Evolutionary conservation across 2,797 vertebrate genomes (phyloP), one percentile per base, ranked within the genome.

Genomic region (Acropternis orthonyx): DNA sequence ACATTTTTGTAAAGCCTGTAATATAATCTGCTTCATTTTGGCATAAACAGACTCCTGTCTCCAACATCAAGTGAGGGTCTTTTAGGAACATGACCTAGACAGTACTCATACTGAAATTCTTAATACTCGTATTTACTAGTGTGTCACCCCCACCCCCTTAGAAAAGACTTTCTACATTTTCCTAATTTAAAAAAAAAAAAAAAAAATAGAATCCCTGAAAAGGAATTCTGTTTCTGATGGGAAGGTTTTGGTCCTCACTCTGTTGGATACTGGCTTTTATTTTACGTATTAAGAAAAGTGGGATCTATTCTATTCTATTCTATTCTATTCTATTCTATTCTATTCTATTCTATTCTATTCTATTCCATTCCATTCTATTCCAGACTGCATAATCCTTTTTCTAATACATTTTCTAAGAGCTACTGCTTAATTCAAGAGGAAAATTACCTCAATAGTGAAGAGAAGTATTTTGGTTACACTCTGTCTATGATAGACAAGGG

Each of bases 351-450:
- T 11, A 20, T n/a, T 62, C 14, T 4, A 27, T 46, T 58, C 54
- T 3, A 32, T 43, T 28, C 58, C 8, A 13, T 61, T 61, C 36
- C 7, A 5, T 30, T 44, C 51, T 19, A 7, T 15, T 34, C 43
- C 46, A 48, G 27, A 9, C 2, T 13, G 51, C 14, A 27, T 68
- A 30, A 69, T 27, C 1, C 36, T 77, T n/a, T 61, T 65, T 22
- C 30, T 34, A 61, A n/a, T 32, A 11, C 0, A 6, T 46, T 19
- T 86, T 80, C 17, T 18, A 43, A 8, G 1, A 0, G 0, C 1
- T 79, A 21, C 13, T 49, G 18, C 8, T 68, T 52, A 80, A 69
- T 49, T 15, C 18, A 79, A 46, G 19, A 86, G 21, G 10, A 80
- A 76, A 72, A 46, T 46, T 55, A 51, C 17, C 27, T 18, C 23